These are phyloP conservation scores for Holacanthus passer DNA, from an alignment of 2,113 vertebrate species.

Conservation along the genomic window DNA sequence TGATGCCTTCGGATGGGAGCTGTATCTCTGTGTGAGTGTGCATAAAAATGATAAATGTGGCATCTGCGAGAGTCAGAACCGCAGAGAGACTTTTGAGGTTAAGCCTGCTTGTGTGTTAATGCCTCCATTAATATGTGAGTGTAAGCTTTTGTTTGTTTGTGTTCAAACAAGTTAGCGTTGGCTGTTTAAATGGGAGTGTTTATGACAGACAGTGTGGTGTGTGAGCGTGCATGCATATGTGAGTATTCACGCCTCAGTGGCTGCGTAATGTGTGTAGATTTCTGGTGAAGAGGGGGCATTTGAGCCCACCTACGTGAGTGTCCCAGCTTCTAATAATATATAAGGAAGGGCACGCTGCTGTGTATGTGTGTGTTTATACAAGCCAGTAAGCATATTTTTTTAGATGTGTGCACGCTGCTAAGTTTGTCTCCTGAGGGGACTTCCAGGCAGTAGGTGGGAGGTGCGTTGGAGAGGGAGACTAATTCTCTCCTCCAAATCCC, in stretches of 20 bases:
- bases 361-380: slow-evolving; percentile 24
- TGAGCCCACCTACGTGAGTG: slow-evolving; percentile 45
- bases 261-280: slow-evolving; percentile 28
- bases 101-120: not conserved
- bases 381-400: slow-evolving; percentile 26
- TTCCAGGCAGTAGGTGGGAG: slow-evolving; percentile 38
- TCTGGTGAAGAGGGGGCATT: slow-evolving; percentile 21
- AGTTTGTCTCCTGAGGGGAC: slow-evolving; percentile 52
- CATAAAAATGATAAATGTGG: slow-evolving; percentile 29
- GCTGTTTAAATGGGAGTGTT: slow-evolving; percentile 12
- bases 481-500: slow-evolving; percentile 65
- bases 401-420: slow-evolving; percentile 19
- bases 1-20: slow-evolving; percentile 32
- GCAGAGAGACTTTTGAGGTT: not conserved
- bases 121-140: not conserved
- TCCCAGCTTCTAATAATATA: slow-evolving; percentile 45
- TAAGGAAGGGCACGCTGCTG: slow-evolving; percentile 16
- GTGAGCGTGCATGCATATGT: slow-evolving; percentile 43
- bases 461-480: slow-evolving; percentile 14
- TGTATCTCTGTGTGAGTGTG: not conserved
- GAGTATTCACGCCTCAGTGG: slow-evolving; percentile 31
- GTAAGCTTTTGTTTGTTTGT: slow-evolving; percentile 37
- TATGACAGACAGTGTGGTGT: slow-evolving; percentile 32
- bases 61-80: not conserved
- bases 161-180: slow-evolving; percentile 7